These are phyloP conservation scores for Morpho achilles DNA, from an alignment of 2,888 invertebrate genomes.

Conservation along the genomic window DNA sequence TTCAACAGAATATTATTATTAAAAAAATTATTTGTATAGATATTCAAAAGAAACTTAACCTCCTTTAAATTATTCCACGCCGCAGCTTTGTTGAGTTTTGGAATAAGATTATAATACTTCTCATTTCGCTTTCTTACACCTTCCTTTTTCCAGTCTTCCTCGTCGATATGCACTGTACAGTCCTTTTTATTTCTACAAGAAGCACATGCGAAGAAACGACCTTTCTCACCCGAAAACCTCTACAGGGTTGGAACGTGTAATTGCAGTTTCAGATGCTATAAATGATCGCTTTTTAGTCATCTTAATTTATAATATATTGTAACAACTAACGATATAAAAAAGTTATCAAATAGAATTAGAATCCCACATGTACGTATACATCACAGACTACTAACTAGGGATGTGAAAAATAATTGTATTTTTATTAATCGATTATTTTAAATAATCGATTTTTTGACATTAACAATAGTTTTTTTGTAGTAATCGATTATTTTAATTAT, in stretches of 20 bases:
- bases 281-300: conserved; percentile 64
- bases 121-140: conserved; percentile 63
- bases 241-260: conserved; percentile 48
- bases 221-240: conserved; percentile 80
- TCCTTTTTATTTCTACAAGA: conserved; percentile 89
- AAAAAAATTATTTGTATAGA: neutral
- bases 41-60: conserved; percentile 39
- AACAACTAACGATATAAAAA: neutral
- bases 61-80: conserved; percentile 74
- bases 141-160: conserved; percentile 75
- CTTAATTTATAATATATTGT: conserved; percentile 7
- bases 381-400: too few species aligned
- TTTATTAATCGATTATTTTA: too few species aligned
- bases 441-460: too few species aligned
- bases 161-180: conserved; percentile 84
- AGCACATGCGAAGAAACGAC: conserved; percentile 88
- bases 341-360: too few species aligned
- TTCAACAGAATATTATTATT: neutral
- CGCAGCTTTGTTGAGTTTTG: conserved; percentile 73
- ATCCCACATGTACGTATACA: too few species aligned
- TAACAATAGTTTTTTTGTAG: too few species aligned
- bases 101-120: conserved; percentile 63
- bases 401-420: too few species aligned
- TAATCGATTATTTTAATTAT: too few species aligned
- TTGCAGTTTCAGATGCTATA: conserved; percentile 33